phyloP scores from a whole-genome alignment of 2,113 vertebrate genomes.

The Hiodon alosoides region DNA sequence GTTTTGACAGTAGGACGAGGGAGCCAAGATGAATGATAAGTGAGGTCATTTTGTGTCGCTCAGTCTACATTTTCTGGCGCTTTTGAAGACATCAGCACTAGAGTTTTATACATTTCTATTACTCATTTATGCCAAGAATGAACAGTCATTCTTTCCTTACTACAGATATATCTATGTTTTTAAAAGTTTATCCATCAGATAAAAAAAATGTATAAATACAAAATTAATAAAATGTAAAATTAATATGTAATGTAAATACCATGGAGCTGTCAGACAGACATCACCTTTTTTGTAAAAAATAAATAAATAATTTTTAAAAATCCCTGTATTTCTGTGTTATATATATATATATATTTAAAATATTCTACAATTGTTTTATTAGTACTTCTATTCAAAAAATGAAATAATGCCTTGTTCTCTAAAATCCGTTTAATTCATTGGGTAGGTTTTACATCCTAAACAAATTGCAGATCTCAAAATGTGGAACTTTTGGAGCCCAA shows the following conservation, averaged over 20 bases:
- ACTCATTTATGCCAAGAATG: background rate
- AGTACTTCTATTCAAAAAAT: no score
- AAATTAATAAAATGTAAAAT: background rate
- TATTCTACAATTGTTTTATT: no score
- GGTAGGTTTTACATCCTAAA: no score
- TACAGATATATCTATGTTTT: background rate
- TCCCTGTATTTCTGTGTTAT: no score
- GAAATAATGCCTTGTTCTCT: no score
- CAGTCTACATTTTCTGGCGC: background rate
- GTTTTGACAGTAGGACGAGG: background rate
- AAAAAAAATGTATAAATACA: background rate
- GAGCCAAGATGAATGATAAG: conserved; percentile 17
- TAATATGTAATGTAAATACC: background rate
- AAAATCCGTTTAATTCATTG: no score
- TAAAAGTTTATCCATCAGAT: background rate
- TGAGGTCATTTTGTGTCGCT: conserved; percentile 15
- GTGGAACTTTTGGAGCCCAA: background rate
- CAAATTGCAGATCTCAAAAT: no score
- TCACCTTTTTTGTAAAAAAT: background rate
- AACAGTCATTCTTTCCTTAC: background rate
- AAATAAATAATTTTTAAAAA: background rate
- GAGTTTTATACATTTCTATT: background rate
- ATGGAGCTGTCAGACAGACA: background rate
- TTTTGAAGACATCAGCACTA: background rate
- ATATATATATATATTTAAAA: no score